phyloP scores from a whole-genome alignment of 1,140 invertebrate genomes.

The Sitophilus oryzae region DNA sequence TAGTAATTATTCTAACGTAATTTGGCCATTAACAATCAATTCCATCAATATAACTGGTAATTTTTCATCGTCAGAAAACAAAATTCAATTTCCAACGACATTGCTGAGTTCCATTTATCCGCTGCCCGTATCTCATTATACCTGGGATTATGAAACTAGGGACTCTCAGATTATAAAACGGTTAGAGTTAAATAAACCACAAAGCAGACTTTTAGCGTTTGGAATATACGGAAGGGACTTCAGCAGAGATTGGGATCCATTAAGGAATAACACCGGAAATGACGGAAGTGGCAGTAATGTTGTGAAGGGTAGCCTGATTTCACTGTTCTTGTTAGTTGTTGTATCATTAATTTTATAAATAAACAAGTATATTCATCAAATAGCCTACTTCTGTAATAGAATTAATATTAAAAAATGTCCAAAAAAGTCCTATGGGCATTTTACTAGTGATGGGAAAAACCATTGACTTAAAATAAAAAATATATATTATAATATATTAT shows the following conservation, averaged over 20 bases:
- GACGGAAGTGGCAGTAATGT: no score
- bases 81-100: constrained; percentile 28
- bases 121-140: constrained; percentile 10
- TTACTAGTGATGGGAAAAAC: no score
- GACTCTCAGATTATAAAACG: constrained; percentile 7
- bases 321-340: no score
- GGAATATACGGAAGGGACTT: constrained; percentile 32
- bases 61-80: constrained; percentile 17
- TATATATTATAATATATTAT: no score
- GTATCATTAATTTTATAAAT: no score
- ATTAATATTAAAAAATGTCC: no score
- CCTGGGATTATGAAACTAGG: constrained; percentile 18
- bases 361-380: no score
- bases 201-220: constrained; percentile 29
- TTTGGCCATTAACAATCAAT: constrained; percentile 29
- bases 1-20: constrained; percentile 24
- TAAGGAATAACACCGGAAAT: no score
- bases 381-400: no score
- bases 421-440: no score
- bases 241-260: constrained; percentile 23
- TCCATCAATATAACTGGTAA: constrained; percentile 19
- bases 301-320: no score
- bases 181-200: constrained; percentile 15
- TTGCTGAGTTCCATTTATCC: constrained; percentile 28
- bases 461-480: no score